phyloP scores from a whole-genome alignment of 2,113 vertebrate genomes.

The Amblyopsis rosae region DNA sequence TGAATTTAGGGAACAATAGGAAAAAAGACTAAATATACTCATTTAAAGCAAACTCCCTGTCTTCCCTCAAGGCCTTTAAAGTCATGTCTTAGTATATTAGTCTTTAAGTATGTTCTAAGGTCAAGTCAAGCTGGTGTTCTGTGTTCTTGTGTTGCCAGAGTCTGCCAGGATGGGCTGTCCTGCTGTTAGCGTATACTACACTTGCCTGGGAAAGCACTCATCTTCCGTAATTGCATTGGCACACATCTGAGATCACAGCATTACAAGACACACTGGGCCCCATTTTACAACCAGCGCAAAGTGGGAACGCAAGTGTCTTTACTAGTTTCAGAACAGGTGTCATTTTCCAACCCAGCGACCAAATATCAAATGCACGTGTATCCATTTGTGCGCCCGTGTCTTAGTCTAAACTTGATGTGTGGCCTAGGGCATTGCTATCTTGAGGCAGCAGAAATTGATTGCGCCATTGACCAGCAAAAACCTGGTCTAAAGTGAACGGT shows the following conservation, averaged over 20 bases:
- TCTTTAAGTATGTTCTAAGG: neutral
- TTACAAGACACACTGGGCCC: constrained; percentile 1
- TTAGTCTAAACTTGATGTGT: no score
- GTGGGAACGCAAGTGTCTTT: no score
- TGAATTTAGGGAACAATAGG: neutral
- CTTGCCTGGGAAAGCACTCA: constrained; percentile 36
- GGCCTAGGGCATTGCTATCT: no score
- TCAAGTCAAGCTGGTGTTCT: constrained; percentile 17
- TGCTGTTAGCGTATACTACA: constrained; percentile 32
- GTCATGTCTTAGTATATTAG: no score
- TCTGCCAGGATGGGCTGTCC: constrained; percentile 31
- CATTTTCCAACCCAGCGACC: no score
- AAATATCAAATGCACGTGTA: neutral
- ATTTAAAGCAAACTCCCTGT: neutral
- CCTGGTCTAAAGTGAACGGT: no score
- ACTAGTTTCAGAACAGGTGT: no score
- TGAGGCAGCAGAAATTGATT: no score
- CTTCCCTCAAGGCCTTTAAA: neutral
- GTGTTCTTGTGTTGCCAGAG: neutral
- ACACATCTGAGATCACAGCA: constrained; percentile 10
- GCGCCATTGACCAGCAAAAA: no score
- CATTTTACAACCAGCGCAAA: no score
- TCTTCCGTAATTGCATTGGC: constrained; percentile 29
- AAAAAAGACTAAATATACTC: neutral
- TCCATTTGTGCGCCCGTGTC: no score